Evolutionary conservation across 2,797 vertebrate genomes (phyloP), one percentile per base, ranked within the genome.

Genomic region (Oryzias sinensis): DNA sequence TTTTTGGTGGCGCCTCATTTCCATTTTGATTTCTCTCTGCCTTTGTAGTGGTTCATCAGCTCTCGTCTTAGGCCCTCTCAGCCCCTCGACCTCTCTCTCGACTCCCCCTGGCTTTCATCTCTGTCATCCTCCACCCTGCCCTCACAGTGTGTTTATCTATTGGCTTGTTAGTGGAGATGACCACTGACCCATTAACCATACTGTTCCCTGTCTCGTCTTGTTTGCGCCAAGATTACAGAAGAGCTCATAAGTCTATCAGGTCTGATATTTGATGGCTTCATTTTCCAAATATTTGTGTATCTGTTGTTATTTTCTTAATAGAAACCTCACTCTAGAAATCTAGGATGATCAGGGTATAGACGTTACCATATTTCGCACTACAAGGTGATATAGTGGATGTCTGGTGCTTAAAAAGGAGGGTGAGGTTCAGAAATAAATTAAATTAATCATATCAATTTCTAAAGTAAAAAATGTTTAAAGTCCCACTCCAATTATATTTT

Each of bases 21-120:
- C 87, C 87, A 89, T 89, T 89, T 88, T 82, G 81, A 88, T 89
- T 88, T 84, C 63, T 86, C 71, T 84, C 77, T 82, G 74, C 82
- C 79, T 87, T 89, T 84, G 82, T 84, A 84, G 83, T 83, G 69
- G 80, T 77, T 86, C 80, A 80, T 87, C 84, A 80, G 81, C 77
- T 72, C 53, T 49, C 60, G 18, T 80, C 75, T 81, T 43, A 14
- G 50, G n/a, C 68, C 68, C 82, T 73, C 61, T 27, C 72, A 55
- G 18, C 74, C 56, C 58, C 65, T 74, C 70, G 41, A 80, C 76
- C 79, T 53, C 43, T 69, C 58, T 76, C 68, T 85, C 73, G 72
- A 77, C 80, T 76, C 68, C 44, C 69, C 9, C 43, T n/a, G 20
- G 68, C 77, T 87, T 87, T 85, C 79, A 87, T 89, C 78, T 81